Evolutionary conservation across 2,113 vertebrate species (phyloP), one percentile per base, ranked within the genome.

Genomic region (Mesoclemmys tuberculata): DNA sequence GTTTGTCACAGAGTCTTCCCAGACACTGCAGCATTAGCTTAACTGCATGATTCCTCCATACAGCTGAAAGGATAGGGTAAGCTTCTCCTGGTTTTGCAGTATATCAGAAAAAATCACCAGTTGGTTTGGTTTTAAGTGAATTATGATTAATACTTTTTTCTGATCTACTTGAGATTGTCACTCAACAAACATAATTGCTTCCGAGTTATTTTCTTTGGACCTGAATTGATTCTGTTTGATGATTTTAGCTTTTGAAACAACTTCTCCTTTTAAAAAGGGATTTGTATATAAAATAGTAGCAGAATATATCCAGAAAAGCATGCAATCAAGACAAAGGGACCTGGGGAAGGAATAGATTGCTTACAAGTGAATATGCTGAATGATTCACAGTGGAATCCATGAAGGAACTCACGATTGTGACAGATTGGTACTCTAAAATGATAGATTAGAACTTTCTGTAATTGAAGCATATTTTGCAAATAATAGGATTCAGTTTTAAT

Each of bases 371-470:
- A 64, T 85, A 55, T 88, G 80, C 80, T 54, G 48, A 90, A 61
- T 87, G 46, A 83, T 91, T 90, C 82, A 81, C 80, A 46, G 46
- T 75, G 77, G n/a, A 52, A 6, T 49, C 93, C 78, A 83, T 90
- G 91, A 90, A 81, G 31, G 90, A 77, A 56, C 29, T 80, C 86
- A 82, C 90, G 56, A 92, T 93, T 92, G 91, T 82, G 41, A 75
- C 35, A 71, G 4, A 58, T 81, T 85, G 41, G 3, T 85, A 35
- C 56, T 87, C 87, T 80, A 1, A 81, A 27, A 51, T 80, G 82
- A 83, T 31, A 96, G 16, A 21, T 93, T 82, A 88, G 83, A n/a
- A 79, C 8, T 29, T 82, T 1, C 0, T 85, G 85, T 88, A 94
- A 81, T 49, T 80, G 58, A 88, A 82, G 3, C 24, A 89, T 78